These are phyloP conservation scores for Tiliacea aurago DNA, from an alignment of 2,888 invertebrate species.

Conservation along the genomic window DNA sequence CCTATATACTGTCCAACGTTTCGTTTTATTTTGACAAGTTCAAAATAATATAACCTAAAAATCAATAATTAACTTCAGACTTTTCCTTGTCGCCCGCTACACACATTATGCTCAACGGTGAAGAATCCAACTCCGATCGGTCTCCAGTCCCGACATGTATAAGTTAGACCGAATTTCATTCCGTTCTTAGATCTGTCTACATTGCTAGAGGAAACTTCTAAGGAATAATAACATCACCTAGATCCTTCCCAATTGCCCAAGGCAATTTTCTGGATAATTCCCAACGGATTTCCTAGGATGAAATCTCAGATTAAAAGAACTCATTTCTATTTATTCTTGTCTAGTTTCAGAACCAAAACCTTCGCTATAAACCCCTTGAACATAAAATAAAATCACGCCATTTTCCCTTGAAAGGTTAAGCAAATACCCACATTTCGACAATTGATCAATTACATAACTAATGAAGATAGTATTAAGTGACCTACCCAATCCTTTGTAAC, in stretches of 20 bases:
- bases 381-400: neutral
- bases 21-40: neutral
- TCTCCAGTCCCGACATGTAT: neutral
- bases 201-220: neutral
- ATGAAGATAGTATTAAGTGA: neutral
- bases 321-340: constrained; percentile 18
- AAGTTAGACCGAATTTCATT: neutral
- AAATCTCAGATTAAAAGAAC: constrained; percentile 28
- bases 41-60: too few relatives aligned
- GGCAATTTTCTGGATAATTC: constrained; percentile 36
- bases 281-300: constrained; percentile 22
- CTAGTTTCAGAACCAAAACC: constrained; percentile 19
- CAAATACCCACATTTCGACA: neutral
- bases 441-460: constrained; percentile 10
- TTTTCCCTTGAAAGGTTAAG: neutral
- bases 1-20: too few relatives aligned
- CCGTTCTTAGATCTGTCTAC: too few relatives aligned
- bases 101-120: neutral
- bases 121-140: neutral
- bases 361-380: neutral
- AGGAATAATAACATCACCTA: constrained; percentile 19
- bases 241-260: constrained; percentile 23
- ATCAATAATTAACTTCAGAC: too few relatives aligned
- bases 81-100: neutral
- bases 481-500: neutral